phyloP scores from a whole-genome alignment of 92 coral and sea anemone species.

The Bergia sp. region DNA sequence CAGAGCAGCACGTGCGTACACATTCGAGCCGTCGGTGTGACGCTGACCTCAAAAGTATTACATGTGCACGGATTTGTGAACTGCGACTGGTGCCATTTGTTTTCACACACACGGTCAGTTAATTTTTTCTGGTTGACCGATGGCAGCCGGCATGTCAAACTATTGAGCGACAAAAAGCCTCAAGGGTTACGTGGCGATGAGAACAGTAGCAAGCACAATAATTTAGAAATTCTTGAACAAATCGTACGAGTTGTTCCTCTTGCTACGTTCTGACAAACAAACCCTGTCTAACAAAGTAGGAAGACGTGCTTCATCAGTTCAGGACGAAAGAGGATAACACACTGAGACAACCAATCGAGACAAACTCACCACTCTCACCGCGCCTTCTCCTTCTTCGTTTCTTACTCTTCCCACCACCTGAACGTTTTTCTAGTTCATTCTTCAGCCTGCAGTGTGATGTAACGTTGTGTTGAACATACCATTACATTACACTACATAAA shows the following conservation, averaged over 20 bases:
- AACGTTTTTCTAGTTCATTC: constrained; percentile 66
- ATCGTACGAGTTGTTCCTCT: neutral
- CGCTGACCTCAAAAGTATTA: no score
- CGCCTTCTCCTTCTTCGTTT: constrained; percentile 63
- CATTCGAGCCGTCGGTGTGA: no score
- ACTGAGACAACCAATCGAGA: neutral
- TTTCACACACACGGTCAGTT: no score
- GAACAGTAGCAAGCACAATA: no score
- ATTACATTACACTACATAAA: no score
- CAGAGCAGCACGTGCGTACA: no score
- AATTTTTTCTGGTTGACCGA: no score
- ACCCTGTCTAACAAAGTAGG: neutral
- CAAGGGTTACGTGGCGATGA: no score
- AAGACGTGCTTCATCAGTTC: neutral
- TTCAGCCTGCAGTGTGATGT: constrained; percentile 58
- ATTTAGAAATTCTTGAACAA: neutral
- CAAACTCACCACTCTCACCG: constrained; percentile 63
- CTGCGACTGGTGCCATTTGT: no score
- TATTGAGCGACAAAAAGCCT: no score
- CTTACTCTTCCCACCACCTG: constrained; percentile 62
- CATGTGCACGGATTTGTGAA: no score
- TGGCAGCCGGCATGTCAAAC: no score
- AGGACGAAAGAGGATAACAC: neutral
- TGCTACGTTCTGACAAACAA: neutral
- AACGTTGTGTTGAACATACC: neutral